Percentiles rank a stretch among this genome's conserved stretches.
Evolutionary conservation across 1,140 invertebrate genomes (phyloP).

Genomic region (Aphidius ervi): DNA sequence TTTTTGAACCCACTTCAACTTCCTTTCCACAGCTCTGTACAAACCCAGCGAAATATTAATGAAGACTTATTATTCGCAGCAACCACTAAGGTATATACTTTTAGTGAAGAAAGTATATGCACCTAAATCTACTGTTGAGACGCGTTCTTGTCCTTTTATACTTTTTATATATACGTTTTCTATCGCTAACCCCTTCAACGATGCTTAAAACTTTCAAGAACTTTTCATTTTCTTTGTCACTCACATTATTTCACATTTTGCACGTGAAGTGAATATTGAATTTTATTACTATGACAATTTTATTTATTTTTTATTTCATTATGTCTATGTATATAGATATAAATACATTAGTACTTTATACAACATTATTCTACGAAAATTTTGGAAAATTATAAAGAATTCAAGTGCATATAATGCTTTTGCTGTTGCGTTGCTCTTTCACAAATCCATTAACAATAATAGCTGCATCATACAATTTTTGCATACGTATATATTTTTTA

Average conservation of each 20-base stretch:
- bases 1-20: background rate
- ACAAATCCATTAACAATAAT: too few species aligned
- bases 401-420: too few species aligned
- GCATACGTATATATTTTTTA: too few species aligned
- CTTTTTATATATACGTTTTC: background rate
- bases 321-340: too few species aligned
- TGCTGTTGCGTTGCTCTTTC: too few species aligned
- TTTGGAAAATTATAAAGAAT: too few species aligned
- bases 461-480: too few species aligned
- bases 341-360: too few species aligned
- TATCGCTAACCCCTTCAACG: background rate
- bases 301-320: background rate
- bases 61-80: slow-evolving; percentile 34
- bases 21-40: background rate
- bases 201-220: slow-evolving; percentile 11
- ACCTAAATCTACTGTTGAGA: too few species aligned
- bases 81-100: slow-evolving; percentile 33
- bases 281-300: slow-evolving; percentile 31
- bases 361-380: too few species aligned
- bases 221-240: slow-evolving; percentile 9
- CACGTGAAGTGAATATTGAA: slow-evolving; percentile 36
- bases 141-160: too few species aligned
- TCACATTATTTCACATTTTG: background rate
- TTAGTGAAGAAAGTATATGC: background rate
- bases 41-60: slow-evolving; percentile 25